Evolutionary conservation across 2,888 invertebrate species (phyloP), one percentile per base, ranked within the genome.

Genomic region (Cheilosia vulpina): DNA sequence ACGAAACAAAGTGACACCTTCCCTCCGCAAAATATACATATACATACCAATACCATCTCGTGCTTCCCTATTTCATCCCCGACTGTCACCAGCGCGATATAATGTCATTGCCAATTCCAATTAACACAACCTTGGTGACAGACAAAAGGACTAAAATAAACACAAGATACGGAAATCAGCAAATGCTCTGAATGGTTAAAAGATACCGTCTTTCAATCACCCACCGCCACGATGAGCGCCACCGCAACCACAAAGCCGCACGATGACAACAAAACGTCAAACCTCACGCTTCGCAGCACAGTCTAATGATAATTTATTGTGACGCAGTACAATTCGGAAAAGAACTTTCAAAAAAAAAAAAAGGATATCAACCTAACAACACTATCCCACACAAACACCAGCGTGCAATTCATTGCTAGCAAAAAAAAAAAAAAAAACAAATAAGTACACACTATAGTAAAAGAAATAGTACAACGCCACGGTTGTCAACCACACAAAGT

Each of bases 401-500:
- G 60, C 15, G 55, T 45, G 78, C 63, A 55, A 68, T 68, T 43
- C 68, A 55, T 41, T 65, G 77, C 27, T 43, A 21, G 41, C 47
- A 34, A 17, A 72, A 43, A 73, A 53, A 21, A 72, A 50, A 41
- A 73, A 2, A 50, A 2, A 11, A 19, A 50, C 3, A 21, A 17
- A 13, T 2, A 38, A 41, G 21, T 47, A 43, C 43, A 19, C 7
- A 21, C 34, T 43, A 65, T 27, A 55, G 65, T n/a, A 45, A 63
- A 62, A 72, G 31, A 60, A 57, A 71, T 45, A 72, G 57, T 31
- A 38, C 58, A 77, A 73, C 72, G 75, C 68, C 79, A 80, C 65
- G 76, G 76, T 81, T 85, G 85, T 85, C 81, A 85, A 81, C 85
- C 81, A 58, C 81, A 85, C 85, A 81, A 81, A 85, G 77, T 77